These are phyloP conservation scores for Syritta pipiens DNA, from an alignment of 2,888 invertebrate genomes.

Conservation along the genomic window DNA sequence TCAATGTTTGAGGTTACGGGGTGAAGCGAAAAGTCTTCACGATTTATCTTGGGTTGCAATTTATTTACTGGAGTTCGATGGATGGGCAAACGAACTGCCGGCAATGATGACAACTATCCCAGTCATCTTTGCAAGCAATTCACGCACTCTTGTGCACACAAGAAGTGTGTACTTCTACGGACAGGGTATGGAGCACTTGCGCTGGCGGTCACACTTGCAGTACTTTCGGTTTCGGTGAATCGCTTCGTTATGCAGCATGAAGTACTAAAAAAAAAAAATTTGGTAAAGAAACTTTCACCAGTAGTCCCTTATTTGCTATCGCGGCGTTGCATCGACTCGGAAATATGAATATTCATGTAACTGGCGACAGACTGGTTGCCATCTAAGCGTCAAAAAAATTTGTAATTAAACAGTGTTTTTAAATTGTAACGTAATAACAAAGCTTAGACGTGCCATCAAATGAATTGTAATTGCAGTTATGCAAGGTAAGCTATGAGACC, in stretches of 20 bases:
- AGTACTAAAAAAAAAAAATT: slow-evolving; percentile 15
- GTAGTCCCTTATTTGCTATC: neutral
- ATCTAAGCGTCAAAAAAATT: slow-evolving; percentile 16
- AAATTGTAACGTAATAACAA: slow-evolving; percentile 12
- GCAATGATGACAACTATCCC: slow-evolving; percentile 17
- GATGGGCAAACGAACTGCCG: slow-evolving; percentile 3
- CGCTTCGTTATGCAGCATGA: neutral
- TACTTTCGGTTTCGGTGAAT: slow-evolving; percentile 21
- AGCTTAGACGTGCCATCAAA: neutral
- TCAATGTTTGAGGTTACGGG: slow-evolving; percentile 32
- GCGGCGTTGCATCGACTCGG: neutral
- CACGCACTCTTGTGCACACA: slow-evolving; percentile 40
- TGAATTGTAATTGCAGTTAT: neutral
- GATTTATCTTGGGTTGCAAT: slow-evolving; percentile 32
- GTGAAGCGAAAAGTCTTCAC: slow-evolving; percentile 35
- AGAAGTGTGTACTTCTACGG: slow-evolving; percentile 21
- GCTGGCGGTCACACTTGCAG: slow-evolving; percentile 21
- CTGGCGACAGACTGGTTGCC: slow-evolving; percentile 4
- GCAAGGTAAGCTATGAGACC: too few relatives aligned
- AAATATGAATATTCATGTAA: slow-evolving; percentile 47
- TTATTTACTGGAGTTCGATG: slow-evolving; percentile 11
- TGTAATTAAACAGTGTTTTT: slow-evolving; percentile 4
- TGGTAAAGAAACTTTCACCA: slow-evolving; percentile 34
- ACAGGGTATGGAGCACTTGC: neutral
- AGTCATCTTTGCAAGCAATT: slow-evolving; percentile 21